Evolutionary conservation across 2,888 invertebrate species (phyloP), one percentile per base, ranked within the genome.

Genomic region (Apamea anceps): DNA sequence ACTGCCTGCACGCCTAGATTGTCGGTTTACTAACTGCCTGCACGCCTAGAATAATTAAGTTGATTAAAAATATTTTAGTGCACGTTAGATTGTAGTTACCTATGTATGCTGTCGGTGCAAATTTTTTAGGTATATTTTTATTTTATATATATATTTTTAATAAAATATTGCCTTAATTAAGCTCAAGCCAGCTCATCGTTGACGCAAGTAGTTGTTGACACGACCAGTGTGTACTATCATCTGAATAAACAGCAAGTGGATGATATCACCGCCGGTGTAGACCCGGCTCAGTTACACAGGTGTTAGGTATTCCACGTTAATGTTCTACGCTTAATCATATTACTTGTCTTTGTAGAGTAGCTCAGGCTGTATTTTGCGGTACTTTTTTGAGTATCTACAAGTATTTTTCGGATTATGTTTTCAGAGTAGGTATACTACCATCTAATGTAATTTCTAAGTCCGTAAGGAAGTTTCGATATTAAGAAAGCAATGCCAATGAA

Each of bases 161-260:
- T 12, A n/a, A 71, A 70, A 68, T 85, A 62, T 77, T 84, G 84
- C 93, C 94, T 95, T 95, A 94, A 94, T 83, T 68, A 79, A 79
- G 72, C 75, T 76, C 81, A 70, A 87, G 93, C 92, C 93, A 94
- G 91, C 93, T 93, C 93, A 93, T 89, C 90, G 81, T 92, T 94
- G 95, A 94, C 95, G 95, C 92, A 95, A 92, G 91, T 90, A 84
- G 81, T 84, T 92, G 91, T 92, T 93, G 91, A 93, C 92, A 89
- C 90, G 89, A 91, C 88, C 88, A 86, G 80, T 87, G 84, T 89
- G 88, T 87, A 87, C 87, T 82, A 91, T 93, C 95, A 95, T 92
- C 94, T 95, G 95, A 90, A 89, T 91, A 95, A 95, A 96, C 89
- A 93, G 65, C 80, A 68, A 80, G 66, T 86, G 87, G 92, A 90